Evolutionary conservation across 2,888 invertebrate species (phyloP).

Genomic region (Melieria picta): DNA sequence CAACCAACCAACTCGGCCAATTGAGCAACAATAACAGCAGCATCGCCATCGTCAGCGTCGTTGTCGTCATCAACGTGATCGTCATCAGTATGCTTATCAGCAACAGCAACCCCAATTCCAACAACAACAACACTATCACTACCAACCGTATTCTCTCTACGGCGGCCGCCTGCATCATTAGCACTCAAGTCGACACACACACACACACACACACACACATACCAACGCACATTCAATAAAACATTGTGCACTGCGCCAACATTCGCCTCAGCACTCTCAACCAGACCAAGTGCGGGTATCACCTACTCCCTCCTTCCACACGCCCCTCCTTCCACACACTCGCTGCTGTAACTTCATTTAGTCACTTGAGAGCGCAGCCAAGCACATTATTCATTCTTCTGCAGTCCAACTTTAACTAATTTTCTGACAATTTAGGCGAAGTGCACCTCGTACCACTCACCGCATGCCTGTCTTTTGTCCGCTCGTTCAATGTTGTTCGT

Average conservation of each 20-base stretch:
- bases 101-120: not conserved
- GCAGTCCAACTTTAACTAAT: conserved; percentile 21
- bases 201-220: conserved; percentile 23
- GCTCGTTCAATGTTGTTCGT: no score
- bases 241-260: no score
- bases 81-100: not conserved
- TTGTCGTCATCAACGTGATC: no score
- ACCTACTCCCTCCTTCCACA: not conserved
- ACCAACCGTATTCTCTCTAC: no score
- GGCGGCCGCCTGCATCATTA: conserved; percentile 21
- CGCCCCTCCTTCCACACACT: not conserved
- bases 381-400: conserved; percentile 19
- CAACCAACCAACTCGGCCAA: no score
- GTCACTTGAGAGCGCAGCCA: conserved; percentile 10
- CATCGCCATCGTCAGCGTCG: no score
- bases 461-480: no score
- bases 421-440: conserved; percentile 14
- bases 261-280: no score
- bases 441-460: no score
- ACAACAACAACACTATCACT: no score
- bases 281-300: no score
- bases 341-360: not conserved
- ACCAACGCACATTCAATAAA: not conserved
- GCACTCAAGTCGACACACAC: conserved; percentile 20
- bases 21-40: no score